Conservation (phyloP, 2,797 vertebrate species). For the Cryptoprocta ferox region DNA sequence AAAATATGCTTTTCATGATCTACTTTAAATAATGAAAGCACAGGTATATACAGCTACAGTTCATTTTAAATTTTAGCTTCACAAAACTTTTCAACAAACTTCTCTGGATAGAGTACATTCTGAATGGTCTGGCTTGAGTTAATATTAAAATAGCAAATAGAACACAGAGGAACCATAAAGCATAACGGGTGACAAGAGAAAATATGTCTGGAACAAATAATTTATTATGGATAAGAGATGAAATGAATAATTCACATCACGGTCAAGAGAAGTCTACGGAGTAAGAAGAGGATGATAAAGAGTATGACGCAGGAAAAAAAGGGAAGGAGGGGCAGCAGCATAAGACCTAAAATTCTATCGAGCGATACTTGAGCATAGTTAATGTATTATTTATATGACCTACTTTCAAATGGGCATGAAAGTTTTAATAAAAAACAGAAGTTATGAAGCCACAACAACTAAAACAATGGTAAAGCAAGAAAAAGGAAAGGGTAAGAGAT, state of each 20-base stretch:
- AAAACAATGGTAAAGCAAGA: constrained; percentile 20
- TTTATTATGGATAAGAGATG: constrained; percentile 71
- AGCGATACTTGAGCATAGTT: constrained; percentile 33
- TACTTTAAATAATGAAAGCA: constrained; percentile 52
- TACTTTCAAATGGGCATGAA: constrained; percentile 46
- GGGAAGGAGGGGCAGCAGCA: not conserved
- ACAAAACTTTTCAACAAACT: constrained; percentile 48
- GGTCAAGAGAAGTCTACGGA: constrained; percentile 52
- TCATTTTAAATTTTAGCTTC: constrained; percentile 45
- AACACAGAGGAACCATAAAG: constrained; percentile 71
- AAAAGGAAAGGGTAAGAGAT: not conserved
- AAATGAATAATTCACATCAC: constrained; percentile 75
- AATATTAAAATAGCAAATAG: constrained; percentile 68
- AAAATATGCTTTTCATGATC: not conserved
- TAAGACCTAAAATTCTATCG: constrained; percentile 21
- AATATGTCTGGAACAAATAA: constrained; percentile 72
- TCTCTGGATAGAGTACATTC: constrained; percentile 36
- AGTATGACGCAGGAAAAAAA: not conserved
- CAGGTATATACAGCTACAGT: not conserved
- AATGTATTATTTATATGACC: constrained; percentile 56
- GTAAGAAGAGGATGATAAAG: constrained; percentile 39
- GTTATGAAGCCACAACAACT: constrained; percentile 4
- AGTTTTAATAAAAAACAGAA: constrained; percentile 50
- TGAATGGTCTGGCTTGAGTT: constrained; percentile 51
- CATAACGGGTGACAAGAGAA: constrained; percentile 66